A percentile compares a stretch with the other conserved stretches of the same genome.
These are phyloP conservation scores for Cacoxenus indagator DNA, from an alignment of 2,888 invertebrate species.

Conservation along the genomic window DNA sequence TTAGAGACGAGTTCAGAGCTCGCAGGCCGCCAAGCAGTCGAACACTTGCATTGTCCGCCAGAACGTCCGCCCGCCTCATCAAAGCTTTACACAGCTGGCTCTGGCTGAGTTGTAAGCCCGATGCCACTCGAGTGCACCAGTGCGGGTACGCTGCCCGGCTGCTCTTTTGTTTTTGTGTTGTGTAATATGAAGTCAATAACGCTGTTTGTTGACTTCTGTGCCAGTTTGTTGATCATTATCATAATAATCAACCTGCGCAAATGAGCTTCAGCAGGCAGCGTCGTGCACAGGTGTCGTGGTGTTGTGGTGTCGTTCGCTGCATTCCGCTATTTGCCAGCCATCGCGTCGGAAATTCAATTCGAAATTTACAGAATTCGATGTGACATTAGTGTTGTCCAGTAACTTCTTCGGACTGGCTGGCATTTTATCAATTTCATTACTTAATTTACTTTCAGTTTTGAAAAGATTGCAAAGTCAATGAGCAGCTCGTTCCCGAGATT, in stretches of 20 bases:
- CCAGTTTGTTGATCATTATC: constrained; percentile 48
- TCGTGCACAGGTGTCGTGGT: constrained; percentile 57
- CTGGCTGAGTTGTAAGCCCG: no score
- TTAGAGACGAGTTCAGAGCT: not conserved
- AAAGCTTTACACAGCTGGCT: constrained; percentile 54
- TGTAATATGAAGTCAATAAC: constrained; percentile 37
- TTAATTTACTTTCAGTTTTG: no score
- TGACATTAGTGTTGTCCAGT: no score
- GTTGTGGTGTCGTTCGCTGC: no score
- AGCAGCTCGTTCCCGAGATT: no score
- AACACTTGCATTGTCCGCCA: constrained; percentile 21
- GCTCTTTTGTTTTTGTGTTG: constrained; percentile 28
- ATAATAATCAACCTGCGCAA: constrained; percentile 42
- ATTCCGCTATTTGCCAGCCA: not conserved
- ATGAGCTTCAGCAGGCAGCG: no score
- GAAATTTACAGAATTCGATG: no score
- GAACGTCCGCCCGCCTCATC: constrained; percentile 42
- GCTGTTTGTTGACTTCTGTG: constrained; percentile 26
- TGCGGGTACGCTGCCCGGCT: no score
- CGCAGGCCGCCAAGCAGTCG: not conserved
- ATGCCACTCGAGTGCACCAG: no score
- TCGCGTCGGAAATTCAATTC: not conserved
- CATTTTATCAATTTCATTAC: no score
- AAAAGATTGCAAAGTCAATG: no score
- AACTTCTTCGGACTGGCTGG: no score